Evolutionary conservation across 2,113 vertebrate species (phyloP), one percentile per base, ranked within the genome.

Genomic region (Alaudala cheleensis): DNA sequence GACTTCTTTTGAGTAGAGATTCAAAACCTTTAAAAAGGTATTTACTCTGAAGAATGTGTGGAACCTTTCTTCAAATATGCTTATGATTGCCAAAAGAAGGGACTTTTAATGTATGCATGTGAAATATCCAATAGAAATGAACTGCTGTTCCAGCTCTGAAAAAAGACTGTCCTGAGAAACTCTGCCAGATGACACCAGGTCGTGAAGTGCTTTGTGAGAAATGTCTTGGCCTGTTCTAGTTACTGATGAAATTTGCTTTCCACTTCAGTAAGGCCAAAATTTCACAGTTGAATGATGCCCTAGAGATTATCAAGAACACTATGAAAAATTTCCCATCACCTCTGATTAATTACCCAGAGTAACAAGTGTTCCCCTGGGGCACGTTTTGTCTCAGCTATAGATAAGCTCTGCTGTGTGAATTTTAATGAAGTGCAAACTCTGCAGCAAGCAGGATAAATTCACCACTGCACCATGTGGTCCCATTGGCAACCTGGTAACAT

Each of bases 251-350:
- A 93, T 33, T 95, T 53, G 92, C 85, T 96, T 96, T 96, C 92
- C 81, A 92, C 58, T 95, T 92, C 78, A 95, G 74, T 70, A 66
- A 94, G 42, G 92, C 93, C 93, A 96, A 92, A 90, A 88, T 80
- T 95, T 96, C 76, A 83, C 50, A 80, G 88, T 88, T 92, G 90
- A 40, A 96, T 81, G 91, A 83, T 90, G 88, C 92, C 91, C 91
- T 95, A 51, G 96, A 95, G 96, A 94, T 91, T 81, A 92, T 88
- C 64, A 88, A 71, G 92, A 92, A 86, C 71, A 91, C 51, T 85
- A 92, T 61, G 88, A 90, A 96, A 95, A 93, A 90, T 86, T 97
- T 96, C 92, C 95, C 92, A 94, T 94, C 91, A 86, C 86, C 64
- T 90, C 91, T 92, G 95, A 93, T 93, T 90, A 94, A 96, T 83